phyloP scores from a whole-genome alignment of 2,888 invertebrate species.

The Epiblema foenella region DNA sequence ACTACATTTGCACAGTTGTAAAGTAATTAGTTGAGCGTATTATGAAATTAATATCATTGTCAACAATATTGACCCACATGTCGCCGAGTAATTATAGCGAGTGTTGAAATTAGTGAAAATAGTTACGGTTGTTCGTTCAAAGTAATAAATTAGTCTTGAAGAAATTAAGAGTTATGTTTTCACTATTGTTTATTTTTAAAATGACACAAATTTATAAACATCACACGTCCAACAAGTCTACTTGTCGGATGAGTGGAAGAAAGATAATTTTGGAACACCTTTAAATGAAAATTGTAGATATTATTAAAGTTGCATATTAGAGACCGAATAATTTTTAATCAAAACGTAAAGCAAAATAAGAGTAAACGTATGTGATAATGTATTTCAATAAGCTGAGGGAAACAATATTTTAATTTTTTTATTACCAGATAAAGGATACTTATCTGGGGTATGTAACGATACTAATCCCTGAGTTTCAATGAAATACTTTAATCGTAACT shows the following conservation, averaged over 20 bases:
- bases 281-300: background rate
- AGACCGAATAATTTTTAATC: background rate
- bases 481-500: background rate
- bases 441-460: background rate
- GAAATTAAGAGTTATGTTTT: constrained; percentile 27
- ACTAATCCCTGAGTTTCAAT: background rate
- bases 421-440: background rate
- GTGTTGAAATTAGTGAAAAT: constrained; percentile 36
- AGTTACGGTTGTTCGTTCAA: constrained; percentile 22
- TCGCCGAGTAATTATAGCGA: constrained; percentile 43
- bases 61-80: constrained; percentile 47
- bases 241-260: no score
- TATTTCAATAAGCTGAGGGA: background rate
- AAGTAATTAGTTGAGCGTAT: constrained; percentile 47
- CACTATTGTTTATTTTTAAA: constrained; percentile 17
- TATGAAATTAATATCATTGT: constrained; percentile 48
- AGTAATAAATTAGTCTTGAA: constrained; percentile 24
- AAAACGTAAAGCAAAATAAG: background rate
- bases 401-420: background rate
- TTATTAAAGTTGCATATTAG: background rate
- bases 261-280: background rate
- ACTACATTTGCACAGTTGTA: constrained; percentile 53
- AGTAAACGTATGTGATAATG: background rate
- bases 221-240: background rate
- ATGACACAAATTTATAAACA: constrained; percentile 7